A percentile compares a stretch with the other conserved stretches of the same genome.
These are phyloP conservation scores for Bombus soroeensis DNA, from an alignment of 1,140 invertebrate genomes.

Conservation along the genomic window DNA sequence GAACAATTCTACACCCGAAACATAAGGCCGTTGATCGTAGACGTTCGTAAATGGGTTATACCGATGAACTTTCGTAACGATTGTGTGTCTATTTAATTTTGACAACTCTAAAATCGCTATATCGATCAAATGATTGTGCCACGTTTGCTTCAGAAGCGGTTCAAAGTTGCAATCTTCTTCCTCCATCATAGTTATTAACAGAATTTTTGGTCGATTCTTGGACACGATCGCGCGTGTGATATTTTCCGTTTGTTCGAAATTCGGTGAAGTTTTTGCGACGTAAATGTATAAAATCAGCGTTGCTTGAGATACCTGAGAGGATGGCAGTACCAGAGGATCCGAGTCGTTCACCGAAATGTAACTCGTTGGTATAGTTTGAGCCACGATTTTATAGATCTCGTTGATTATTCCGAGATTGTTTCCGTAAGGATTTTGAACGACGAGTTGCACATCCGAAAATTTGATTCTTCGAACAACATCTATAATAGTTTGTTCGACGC, in stretches of 20 bases:
- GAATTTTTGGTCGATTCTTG: neutral
- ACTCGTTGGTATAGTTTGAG: neutral
- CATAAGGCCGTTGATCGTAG: neutral
- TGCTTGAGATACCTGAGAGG: rapidly evolving
- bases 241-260: neutral
- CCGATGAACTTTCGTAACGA: neutral
- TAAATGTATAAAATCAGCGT: neutral
- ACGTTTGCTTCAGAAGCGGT: neutral
- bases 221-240: neutral
- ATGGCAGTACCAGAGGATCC: neutral
- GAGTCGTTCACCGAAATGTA: slow-evolving; percentile 12
- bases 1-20: neutral
- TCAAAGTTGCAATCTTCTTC: neutral
- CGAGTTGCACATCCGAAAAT: neutral
- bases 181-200: neutral
- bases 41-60: slow-evolving; percentile 32
- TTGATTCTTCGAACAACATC: neutral
- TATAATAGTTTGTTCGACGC: neutral
- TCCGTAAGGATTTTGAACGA: neutral
- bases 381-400: neutral
- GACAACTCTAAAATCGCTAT: slow-evolving; percentile 7
- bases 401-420: neutral
- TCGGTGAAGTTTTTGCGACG: neutral
- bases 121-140: neutral
- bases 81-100: neutral